These are phyloP conservation scores for Ondatra zibethicus DNA, from an alignment of 2,113 vertebrate genomes.

Conservation along the genomic window DNA sequence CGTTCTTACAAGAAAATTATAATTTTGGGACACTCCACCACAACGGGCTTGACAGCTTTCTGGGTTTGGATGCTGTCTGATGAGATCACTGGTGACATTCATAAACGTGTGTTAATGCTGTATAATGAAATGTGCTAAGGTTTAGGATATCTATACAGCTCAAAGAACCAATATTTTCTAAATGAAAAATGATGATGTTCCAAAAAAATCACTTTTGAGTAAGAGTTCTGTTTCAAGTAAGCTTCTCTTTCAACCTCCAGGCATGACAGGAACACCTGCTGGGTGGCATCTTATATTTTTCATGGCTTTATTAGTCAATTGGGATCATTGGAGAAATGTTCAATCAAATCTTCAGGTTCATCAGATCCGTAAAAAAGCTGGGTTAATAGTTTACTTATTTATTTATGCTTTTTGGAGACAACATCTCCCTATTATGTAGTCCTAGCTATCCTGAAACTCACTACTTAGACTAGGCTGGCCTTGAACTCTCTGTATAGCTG, in stretches of 20 bases:
- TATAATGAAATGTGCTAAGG: constrained; percentile 44
- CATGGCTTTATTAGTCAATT: background rate
- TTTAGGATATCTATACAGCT: constrained; percentile 25
- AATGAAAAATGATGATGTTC: background rate
- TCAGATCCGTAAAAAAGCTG: background rate
- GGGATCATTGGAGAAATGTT: constrained; percentile 1
- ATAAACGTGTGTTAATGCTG: background rate
- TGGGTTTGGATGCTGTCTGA: background rate
- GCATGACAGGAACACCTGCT: background rate
- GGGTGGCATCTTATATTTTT: background rate
- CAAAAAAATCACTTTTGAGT: background rate
- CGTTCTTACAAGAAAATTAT: constrained; percentile 48
- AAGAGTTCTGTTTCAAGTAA: background rate
- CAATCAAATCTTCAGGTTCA: background rate
- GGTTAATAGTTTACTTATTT: background rate
- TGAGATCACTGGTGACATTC: constrained; percentile 8
- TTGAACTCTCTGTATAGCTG: background rate
- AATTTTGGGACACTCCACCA: constrained; percentile 22
- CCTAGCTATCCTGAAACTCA: background rate
- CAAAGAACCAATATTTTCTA: constrained; percentile 39
- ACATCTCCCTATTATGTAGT: background rate
- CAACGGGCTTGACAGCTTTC: background rate
- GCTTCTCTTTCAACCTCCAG: background rate
- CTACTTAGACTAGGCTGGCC: background rate
- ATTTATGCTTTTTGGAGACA: background rate